Evolutionary conservation across 2,113 vertebrate genomes (phyloP).

Genomic region (Potamarius usumacintae): DNA sequence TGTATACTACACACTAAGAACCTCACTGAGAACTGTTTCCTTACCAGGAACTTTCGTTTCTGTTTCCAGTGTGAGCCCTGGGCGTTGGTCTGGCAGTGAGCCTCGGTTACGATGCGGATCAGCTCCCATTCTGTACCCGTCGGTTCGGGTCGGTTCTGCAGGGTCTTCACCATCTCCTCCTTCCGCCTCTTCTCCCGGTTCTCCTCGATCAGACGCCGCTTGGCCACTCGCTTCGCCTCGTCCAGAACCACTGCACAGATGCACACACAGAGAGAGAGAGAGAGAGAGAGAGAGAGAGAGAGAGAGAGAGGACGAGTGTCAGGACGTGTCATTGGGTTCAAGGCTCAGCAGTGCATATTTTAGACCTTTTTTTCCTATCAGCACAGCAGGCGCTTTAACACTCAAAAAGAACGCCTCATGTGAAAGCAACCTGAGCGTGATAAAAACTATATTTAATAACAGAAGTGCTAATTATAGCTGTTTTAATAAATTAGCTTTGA

Average conservation of each 20-base stretch:
- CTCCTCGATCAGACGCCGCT: slow-evolving; percentile 95
- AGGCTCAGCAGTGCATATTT: neutral
- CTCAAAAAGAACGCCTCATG: neutral
- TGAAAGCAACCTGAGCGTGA: neutral
- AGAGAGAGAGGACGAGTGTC: neutral
- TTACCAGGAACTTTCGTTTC: slow-evolving; percentile 97
- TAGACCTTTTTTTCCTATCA: too few species aligned
- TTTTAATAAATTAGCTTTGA: neutral
- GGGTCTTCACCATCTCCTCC: slow-evolving; percentile 90
- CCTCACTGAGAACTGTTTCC: neutral
- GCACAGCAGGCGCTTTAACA: neutral
- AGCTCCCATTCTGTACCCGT: slow-evolving; percentile 90
- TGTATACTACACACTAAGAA: neutral
- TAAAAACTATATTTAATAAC: neutral
- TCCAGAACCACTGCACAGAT: slow-evolving; percentile 87
- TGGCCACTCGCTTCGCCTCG: slow-evolving; percentile 92
- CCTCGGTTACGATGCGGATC: slow-evolving; percentile 89
- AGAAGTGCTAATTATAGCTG: neutral
- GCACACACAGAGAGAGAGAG: too few species aligned
- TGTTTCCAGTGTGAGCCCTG: slow-evolving; percentile 98
- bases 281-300: neutral
- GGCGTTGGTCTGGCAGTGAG: slow-evolving; percentile 93
- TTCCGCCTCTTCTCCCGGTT: slow-evolving; percentile 89
- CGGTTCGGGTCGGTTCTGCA: slow-evolving; percentile 90
- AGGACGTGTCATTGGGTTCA: neutral